phyloP scores from a whole-genome alignment of 2,888 invertebrate genomes.

The Cosmia trapezina region DNA sequence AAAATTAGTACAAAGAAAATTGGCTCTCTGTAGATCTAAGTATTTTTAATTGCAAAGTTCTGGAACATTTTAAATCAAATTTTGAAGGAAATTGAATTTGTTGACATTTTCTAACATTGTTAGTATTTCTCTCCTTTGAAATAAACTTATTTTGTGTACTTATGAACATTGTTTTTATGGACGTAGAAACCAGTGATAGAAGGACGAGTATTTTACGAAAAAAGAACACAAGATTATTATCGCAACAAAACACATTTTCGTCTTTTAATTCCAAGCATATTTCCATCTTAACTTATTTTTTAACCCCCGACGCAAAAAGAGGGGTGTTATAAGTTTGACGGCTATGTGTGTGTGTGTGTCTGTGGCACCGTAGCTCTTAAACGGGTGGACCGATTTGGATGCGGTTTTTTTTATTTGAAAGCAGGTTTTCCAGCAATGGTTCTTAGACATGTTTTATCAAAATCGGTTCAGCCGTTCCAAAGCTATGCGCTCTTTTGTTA shows the following conservation, averaged over 20 bases:
- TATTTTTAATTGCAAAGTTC: slow-evolving; percentile 18
- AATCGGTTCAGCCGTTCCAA: too few species aligned
- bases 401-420: too few species aligned
- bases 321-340: too few species aligned
- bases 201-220: background rate
- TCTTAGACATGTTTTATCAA: too few species aligned
- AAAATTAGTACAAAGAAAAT: slow-evolving; percentile 43
- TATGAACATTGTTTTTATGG: background rate
- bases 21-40: slow-evolving; percentile 22
- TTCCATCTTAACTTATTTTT: background rate
- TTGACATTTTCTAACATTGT: background rate
- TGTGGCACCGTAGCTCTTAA: too few species aligned
- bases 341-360: too few species aligned
- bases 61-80: background rate
- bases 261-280: background rate
- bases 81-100: slow-evolving; percentile 3
- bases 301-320: too few species aligned
- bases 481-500: too few species aligned
- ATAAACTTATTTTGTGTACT: background rate
- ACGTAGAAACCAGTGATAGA: too few species aligned
- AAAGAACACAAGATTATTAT: background rate
- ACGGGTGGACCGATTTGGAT: too few species aligned
- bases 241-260: background rate
- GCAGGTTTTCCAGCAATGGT: too few species aligned
- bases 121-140: background rate